Base-by-base conservation (phyloP, 2,113 vertebrate genomes). In the rat (Rattus norvegicus) region DNA sequence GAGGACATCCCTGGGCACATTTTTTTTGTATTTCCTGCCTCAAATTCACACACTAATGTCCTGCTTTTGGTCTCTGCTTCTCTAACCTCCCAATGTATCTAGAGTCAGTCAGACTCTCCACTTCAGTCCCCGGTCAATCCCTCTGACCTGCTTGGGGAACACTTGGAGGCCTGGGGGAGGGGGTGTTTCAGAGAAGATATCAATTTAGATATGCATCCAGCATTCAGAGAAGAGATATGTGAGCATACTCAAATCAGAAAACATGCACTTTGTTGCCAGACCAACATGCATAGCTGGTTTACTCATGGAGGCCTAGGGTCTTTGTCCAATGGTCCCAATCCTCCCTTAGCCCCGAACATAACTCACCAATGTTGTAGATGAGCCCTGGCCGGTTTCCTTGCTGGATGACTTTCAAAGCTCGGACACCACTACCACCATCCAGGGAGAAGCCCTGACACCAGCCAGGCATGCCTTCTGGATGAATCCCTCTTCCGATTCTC, bases 391-490 rank as follows among this genome's bases (percentile, higher is more conserved):
- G 97, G 98, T 99, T 99, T 54, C 99, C 99, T 7, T 99, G 99
- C 84, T 99, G 99, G 97, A 99, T 99, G 69, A 99, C 99, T 98
- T 99, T 99, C 14, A 99, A 98, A 11, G 99, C 99, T 97, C 99
- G 98, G 81, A 99, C 99, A 77, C 99, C 99, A 92, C 99, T 99
- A 0, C 99, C 99, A 59, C 99, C 99, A 56, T 99, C 99, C 98
- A 99, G 98, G 30, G 99, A 99, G 97, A 99, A 99, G 8, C 99
- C 99, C 98, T 99, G 99, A 96, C 99, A 99, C 99, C 99, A 99
- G 92, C 99, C 99, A 0, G 99, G 99, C 98, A 99, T 99, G 0
- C 99, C 99, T 52, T 99, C 99, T 0, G 99, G 99, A 96, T 99
- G 99, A 96, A 99, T 99, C 28, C 99, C 99, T 97, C 98, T 99